Conservation (phyloP, 2,113 vertebrate species). For the Oxyura jamaicensis region DNA sequence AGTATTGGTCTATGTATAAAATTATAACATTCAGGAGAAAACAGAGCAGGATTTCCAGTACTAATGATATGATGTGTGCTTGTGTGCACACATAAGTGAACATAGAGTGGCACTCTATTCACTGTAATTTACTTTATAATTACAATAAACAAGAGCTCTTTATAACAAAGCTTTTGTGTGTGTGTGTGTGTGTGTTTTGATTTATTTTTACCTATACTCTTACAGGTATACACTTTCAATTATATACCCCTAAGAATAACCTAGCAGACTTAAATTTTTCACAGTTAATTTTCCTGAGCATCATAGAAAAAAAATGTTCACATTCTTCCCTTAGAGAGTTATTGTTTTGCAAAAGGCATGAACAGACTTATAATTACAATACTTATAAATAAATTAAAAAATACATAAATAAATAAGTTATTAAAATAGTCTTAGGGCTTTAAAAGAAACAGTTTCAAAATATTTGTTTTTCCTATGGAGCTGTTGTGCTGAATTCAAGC, state of each 20-base stretch:
- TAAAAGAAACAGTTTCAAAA: constrained; percentile 5
- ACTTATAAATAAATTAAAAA: too few species aligned
- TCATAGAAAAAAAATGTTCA: not conserved
- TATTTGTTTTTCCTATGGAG: constrained; percentile 1
- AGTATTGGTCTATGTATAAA: not conserved
- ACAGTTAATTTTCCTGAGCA: not conserved
- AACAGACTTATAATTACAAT: constrained; percentile 2
- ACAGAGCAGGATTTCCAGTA: not conserved
- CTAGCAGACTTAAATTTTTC: not conserved
- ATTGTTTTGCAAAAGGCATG: constrained; percentile 10
- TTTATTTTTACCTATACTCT: not conserved
- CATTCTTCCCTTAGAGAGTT: not conserved
- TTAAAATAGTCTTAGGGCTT: not conserved
- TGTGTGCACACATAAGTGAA: not conserved
- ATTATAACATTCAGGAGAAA: not conserved
- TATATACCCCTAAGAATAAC: not conserved
- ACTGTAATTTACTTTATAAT: not conserved
- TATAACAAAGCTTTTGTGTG: not conserved
- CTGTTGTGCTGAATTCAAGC: not conserved
- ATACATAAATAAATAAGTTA: not conserved
- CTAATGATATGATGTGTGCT: not conserved
- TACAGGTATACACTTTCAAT: not conserved
- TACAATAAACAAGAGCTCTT: not conserved
- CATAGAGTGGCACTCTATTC: not conserved
- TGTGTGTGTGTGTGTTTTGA: too few species aligned